Evolutionary conservation across 2,113 vertebrate genomes (phyloP).

Genomic region (Dipodomys stephensi): DNA sequence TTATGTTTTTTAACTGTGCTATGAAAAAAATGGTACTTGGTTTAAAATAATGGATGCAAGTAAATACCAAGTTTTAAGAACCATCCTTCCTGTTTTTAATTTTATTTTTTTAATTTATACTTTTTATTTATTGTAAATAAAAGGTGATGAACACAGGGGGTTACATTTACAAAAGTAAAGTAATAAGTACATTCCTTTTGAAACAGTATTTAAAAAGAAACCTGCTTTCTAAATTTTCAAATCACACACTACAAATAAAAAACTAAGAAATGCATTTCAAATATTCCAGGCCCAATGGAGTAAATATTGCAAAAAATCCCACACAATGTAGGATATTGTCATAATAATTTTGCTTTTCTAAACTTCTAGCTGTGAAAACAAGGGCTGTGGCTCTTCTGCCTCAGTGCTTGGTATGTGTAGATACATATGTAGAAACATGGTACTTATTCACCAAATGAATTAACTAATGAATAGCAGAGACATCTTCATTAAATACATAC

Average conservation of each 20-base stretch:
- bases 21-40: neutral
- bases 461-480: neutral
- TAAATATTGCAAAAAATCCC: neutral
- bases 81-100: too few relatives aligned
- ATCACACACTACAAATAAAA: neutral
- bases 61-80: neutral
- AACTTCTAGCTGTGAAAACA: neutral
- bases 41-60: conserved; percentile 21
- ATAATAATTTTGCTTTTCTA: neutral
- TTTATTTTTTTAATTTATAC: too few relatives aligned
- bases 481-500: neutral
- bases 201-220: neutral
- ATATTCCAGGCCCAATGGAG: neutral
- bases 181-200: too few relatives aligned
- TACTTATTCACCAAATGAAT: neutral
- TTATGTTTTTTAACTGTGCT: neutral
- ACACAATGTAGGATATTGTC: neutral
- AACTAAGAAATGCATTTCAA: neutral
- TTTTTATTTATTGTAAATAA: too few relatives aligned
- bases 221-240: neutral
- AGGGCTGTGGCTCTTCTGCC: too few relatives aligned
- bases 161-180: too few relatives aligned
- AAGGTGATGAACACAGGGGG: too few relatives aligned
- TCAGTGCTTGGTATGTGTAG: neutral
- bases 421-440: neutral